Conservation (phyloP, 2,888 invertebrate species). For the Lithophane socia region DNA sequence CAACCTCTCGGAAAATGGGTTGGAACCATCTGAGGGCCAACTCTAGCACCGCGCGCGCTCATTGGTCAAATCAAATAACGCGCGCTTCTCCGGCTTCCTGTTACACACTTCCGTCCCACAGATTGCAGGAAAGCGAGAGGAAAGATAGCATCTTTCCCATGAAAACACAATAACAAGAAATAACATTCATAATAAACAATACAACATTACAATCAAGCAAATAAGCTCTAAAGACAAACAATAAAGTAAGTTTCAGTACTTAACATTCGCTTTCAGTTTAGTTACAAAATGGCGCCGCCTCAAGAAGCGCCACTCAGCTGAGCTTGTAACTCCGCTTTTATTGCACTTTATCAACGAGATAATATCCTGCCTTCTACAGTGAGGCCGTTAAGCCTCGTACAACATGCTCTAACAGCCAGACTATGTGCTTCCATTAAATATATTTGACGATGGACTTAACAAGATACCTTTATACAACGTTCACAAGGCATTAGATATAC, state of each 20-base stretch:
- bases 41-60: too few species aligned
- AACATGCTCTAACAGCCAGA: slow-evolving; percentile 35
- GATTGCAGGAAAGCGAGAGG: too few species aligned
- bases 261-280: slow-evolving; percentile 17
- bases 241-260: slow-evolving; percentile 21
- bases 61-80: too few species aligned
- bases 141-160: too few species aligned
- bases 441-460: slow-evolving; percentile 39
- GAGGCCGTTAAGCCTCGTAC: slow-evolving; percentile 45
- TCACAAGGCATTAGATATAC: neutral
- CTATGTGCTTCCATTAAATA: slow-evolving; percentile 30
- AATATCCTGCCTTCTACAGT: slow-evolving; percentile 42
- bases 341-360: slow-evolving; percentile 56
- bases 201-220: slow-evolving; percentile 20
- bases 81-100: too few species aligned
- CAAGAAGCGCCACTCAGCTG: slow-evolving; percentile 22
- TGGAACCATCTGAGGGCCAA: too few species aligned
- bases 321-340: slow-evolving; percentile 56
- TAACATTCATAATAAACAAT: neutral
- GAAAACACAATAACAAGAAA: neutral
- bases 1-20: too few species aligned
- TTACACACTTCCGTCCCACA: too few species aligned
- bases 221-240: slow-evolving; percentile 15
- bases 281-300: slow-evolving; percentile 36
- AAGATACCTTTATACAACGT: slow-evolving; percentile 15